phyloP scores from a whole-genome alignment of 2,888 invertebrate genomes.

The Parnassius glacialis region DNA sequence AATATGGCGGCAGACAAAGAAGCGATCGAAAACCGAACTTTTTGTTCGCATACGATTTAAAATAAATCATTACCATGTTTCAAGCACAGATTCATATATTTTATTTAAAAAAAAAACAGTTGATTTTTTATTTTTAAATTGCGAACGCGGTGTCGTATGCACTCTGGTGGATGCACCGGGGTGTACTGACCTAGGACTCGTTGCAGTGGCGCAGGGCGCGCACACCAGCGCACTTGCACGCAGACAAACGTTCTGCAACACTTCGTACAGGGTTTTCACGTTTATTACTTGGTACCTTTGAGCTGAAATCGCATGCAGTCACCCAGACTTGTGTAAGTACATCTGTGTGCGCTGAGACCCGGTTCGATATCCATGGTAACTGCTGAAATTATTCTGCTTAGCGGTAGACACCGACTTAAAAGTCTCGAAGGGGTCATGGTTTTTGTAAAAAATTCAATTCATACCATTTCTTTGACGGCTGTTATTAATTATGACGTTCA shows the following conservation, averaged over 20 bases:
- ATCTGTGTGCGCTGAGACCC: constrained; percentile 24
- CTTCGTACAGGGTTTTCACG: constrained; percentile 20
- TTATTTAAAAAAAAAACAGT: constrained; percentile 14
- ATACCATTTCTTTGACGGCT: constrained; percentile 3
- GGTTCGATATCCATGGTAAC: constrained; percentile 36
- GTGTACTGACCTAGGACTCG: constrained; percentile 52
- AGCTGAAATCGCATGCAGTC: constrained; percentile 11
- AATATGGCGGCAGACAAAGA: constrained; percentile 59
- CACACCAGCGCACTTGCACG: constrained; percentile 35
- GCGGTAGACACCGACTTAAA: constrained; percentile 26
- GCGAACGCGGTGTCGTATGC: constrained; percentile 38
- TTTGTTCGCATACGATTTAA: constrained; percentile 24
- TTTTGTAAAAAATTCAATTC: constrained; percentile 6
- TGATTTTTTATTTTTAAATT: constrained; percentile 37
- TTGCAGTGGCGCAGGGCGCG: constrained; percentile 47
- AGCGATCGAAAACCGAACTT: constrained; percentile 34
- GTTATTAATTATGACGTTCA: neutral
- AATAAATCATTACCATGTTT: constrained; percentile 19
- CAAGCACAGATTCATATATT: constrained; percentile 26
- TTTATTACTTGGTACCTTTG: constrained; percentile 10
- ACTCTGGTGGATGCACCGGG: constrained; percentile 44
- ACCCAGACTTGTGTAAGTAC: constrained; percentile 8
- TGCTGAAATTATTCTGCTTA: constrained; percentile 33
- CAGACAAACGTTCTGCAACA: constrained; percentile 29
- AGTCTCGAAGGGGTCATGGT: constrained; percentile 17